Base-by-base conservation (phyloP, 2,113 vertebrate genomes). In the Salvelinus alpinus region DNA sequence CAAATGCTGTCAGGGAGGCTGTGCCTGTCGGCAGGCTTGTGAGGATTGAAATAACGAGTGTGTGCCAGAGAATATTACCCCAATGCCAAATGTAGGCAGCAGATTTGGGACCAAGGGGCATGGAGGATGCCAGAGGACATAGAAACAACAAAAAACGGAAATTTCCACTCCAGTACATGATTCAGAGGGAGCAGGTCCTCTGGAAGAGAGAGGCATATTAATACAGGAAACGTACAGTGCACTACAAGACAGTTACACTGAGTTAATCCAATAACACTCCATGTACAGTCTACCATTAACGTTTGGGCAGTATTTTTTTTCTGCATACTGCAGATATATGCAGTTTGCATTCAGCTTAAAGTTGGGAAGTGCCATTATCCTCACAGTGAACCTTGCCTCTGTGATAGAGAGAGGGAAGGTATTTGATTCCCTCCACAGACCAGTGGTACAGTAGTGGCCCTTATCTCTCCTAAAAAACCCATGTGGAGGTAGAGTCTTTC, bases 41-140 rank as follows among this genome's bases (percentile, higher is more conserved):
- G 75, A 80, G 90, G 81, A 88, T 87, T 89, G 80, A 86, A 90
- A 86, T 91, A 90, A 92, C 90, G 83, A 91, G 78, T 77, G 77
- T 82, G 83, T 82, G 84, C 83, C 79, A 73, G 64, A 82, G 85
- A 81, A 80, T 75, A 81, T 88, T 82, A 84, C 83, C 90, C 76
- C 82, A 73, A 72, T 78, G 85, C 70, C 80, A 84, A 88, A 86
- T 79, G 44, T 25, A 77, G 67, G 27, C 83, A 25, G 76, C 67
- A 80, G 64, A 81, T 83, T 83, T 71, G 76, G 38, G 38, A 44
- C 38, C 38, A 44, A 44, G 38, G 38, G 74, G 20, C 68, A 60
- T 22, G 72, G n/a, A 83, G 75, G 67, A 82, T 54, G 72, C 31
- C n/a, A 75, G 25, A 31, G 68, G 68, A 80, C 64, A 64, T 80